phyloP scores from a whole-genome alignment of 2,113 vertebrate genomes.

The Monarcha castaneiventris region DNA sequence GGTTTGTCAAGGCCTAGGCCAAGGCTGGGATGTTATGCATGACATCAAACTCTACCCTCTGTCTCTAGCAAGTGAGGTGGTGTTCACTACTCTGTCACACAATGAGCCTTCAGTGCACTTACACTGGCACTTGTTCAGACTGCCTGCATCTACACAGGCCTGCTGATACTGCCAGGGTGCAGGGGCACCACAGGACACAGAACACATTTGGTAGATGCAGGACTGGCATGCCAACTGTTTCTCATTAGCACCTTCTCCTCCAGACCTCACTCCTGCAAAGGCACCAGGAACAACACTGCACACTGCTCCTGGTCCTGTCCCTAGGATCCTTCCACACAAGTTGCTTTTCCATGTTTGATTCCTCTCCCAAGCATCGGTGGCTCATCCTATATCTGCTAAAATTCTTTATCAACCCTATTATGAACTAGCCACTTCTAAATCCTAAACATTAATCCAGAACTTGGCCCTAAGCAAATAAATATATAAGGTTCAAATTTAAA shows the following conservation, averaged over 20 bases:
- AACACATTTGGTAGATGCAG: background rate
- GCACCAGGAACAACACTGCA: background rate
- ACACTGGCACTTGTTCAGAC: background rate
- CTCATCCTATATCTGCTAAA: background rate
- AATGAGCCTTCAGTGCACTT: background rate
- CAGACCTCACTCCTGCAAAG: background rate
- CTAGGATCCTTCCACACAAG: background rate
- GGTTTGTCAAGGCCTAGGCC: background rate
- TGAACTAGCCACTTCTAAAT: background rate
- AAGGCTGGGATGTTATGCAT: background rate
- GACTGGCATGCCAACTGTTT: background rate
- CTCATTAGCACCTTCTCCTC: background rate
- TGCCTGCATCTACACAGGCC: background rate
- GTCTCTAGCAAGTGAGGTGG: background rate
- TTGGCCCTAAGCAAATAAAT: background rate
- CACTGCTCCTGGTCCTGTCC: background rate
- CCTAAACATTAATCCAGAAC: background rate
- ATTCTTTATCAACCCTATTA: background rate
- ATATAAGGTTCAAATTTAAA: background rate
- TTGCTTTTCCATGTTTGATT: background rate
- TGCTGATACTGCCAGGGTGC: background rate
- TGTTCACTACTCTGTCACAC: background rate
- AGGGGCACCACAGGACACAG: background rate
- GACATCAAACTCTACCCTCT: background rate
- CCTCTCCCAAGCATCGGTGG: background rate